Percentiles rank a stretch among this genome's conserved stretches.
phyloP scores from a whole-genome alignment of 2,888 invertebrate genomes.

The Ichneumoninae sp. region DNA sequence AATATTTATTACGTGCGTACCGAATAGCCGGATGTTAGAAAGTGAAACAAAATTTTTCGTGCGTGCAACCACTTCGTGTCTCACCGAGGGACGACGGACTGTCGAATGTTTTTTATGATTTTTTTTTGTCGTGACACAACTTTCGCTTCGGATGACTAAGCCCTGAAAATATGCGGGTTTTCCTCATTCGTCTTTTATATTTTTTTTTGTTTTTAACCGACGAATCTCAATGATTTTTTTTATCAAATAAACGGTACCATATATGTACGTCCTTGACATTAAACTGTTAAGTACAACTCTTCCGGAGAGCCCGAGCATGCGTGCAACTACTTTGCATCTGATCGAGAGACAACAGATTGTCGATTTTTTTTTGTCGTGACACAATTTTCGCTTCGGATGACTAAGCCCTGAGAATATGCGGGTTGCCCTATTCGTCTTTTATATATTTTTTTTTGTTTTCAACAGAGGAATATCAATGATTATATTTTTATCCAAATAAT shows the following conservation, averaged over 20 bases:
- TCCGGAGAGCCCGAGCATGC: slow-evolving; percentile 4
- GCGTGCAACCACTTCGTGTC: slow-evolving; percentile 1
- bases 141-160: slow-evolving; percentile 56
- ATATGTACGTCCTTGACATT: slow-evolving; percentile 51
- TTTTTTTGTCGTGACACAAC: slow-evolving; percentile 49
- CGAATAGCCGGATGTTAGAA: slow-evolving; percentile 59
- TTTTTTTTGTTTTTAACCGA: neutral
- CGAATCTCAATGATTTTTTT: neutral
- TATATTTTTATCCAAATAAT: slow-evolving; percentile 1
- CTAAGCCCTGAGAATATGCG: slow-evolving; percentile 21
- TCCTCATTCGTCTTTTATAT: neutral
- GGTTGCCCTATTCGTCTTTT: neutral
- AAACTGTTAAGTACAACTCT: slow-evolving; percentile 45
- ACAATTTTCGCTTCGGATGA: slow-evolving; percentile 59
- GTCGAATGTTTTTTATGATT: slow-evolving; percentile 47
- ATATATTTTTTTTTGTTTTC: neutral
- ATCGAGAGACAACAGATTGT: no score
- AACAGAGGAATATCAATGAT: neutral
- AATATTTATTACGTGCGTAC: slow-evolving; percentile 55
- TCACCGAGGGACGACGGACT: slow-evolving; percentile 34
- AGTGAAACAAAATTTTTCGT: slow-evolving; percentile 46
- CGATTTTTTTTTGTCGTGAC: slow-evolving; percentile 34
- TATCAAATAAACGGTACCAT: neutral
- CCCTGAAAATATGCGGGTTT: slow-evolving; percentile 37
- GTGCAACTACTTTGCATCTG: neutral